Evolutionary conservation across 2,113 vertebrate genomes (phyloP), one percentile per base, ranked within the genome.

Genomic region (Smithornis capensis): DNA sequence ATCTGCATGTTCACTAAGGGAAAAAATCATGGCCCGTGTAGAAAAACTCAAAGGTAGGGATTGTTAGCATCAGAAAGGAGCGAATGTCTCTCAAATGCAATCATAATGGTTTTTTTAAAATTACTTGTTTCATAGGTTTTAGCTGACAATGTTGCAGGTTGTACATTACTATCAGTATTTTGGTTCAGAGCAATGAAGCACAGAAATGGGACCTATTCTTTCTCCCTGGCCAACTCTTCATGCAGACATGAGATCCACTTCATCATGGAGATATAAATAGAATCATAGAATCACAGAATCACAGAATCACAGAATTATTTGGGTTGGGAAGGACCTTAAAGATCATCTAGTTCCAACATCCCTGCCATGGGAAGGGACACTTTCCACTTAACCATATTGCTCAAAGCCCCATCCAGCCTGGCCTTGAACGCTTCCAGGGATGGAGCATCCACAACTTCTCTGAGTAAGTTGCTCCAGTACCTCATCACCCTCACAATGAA

Each of bases 31-130:
- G 22, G 14, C 9, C 28, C 65, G 10, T 27, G n/a, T n/a, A 70
- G 45, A 59, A 91, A 79, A 92, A 42, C 17, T 59, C 17, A 6
- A 40, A 70, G 33, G 50, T 55, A n/a, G 5, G 3, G 40, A 28
- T 37, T 7, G 1, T 65, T 53, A 45, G 29, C 19, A 67, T 53
- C 31, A 68, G 40, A 87, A 95, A 71, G 18, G 28, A 78, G 8
- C 2, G 38, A 60, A 24, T 68, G 63, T 9, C 31, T 64, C 73
- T 70, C 25, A 74, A 89, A 70, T 10, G 18, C 38, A 81, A 68
- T 19, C 14, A 40, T 28, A 38, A 57, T 10, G 3, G 4, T 0
- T 19, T 50, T 77, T 10, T 1, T 0, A 8, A 44, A 53, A 28
- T 49, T 27, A 21, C 6, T 78, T 79, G 14, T 35, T 57, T 69